A percentile compares a stretch with the other conserved stretches of the same genome.
Evolutionary conservation across 2,113 vertebrate species (phyloP).

Genomic region (Syngnathus floridae): DNA sequence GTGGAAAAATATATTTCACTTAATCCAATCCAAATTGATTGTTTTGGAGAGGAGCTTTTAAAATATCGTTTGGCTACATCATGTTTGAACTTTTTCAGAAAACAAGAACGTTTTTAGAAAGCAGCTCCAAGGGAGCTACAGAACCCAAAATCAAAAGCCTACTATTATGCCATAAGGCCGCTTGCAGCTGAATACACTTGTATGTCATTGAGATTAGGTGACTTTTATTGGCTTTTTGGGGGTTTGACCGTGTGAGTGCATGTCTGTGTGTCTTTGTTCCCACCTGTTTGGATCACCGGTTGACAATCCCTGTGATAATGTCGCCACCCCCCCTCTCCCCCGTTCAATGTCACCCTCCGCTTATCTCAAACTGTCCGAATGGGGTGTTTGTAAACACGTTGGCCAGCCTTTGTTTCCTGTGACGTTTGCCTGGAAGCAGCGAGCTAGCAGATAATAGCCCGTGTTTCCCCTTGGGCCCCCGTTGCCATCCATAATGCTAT

Average conservation of each 20-base stretch:
- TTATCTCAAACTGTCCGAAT: slow-evolving; percentile 45
- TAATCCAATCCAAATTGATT: no score
- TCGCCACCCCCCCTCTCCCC: slow-evolving; percentile 16
- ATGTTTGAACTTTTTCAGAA: no score
- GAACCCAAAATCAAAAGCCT: neutral
- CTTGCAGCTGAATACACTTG: slow-evolving; percentile 39
- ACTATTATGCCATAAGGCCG: neutral
- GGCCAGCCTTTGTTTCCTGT: slow-evolving; percentile 40
- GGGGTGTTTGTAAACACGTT: slow-evolving; percentile 55
- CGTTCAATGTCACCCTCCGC: slow-evolving; percentile 23
- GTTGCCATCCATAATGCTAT: slow-evolving; percentile 2
- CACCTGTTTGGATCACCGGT: slow-evolving; percentile 46
- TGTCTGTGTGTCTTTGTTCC: slow-evolving; percentile 41
- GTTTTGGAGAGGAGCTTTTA: no score
- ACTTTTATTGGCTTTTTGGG: slow-evolving; percentile 42
- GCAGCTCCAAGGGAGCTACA: neutral
- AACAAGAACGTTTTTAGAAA: no score
- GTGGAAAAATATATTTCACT: no score
- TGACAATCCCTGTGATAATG: slow-evolving; percentile 60
- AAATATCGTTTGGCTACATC: no score
- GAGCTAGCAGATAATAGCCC: slow-evolving; percentile 14
- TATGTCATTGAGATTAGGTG: slow-evolving; percentile 44
- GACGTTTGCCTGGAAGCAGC: slow-evolving; percentile 30
- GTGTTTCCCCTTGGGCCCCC: slow-evolving; percentile 17
- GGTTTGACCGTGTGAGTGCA: slow-evolving; percentile 24